Percentiles rank a stretch among this genome's conserved stretches.
Conservation (phyloP, 2,888 invertebrate species). For the Chorisops tibialis region DNA sequence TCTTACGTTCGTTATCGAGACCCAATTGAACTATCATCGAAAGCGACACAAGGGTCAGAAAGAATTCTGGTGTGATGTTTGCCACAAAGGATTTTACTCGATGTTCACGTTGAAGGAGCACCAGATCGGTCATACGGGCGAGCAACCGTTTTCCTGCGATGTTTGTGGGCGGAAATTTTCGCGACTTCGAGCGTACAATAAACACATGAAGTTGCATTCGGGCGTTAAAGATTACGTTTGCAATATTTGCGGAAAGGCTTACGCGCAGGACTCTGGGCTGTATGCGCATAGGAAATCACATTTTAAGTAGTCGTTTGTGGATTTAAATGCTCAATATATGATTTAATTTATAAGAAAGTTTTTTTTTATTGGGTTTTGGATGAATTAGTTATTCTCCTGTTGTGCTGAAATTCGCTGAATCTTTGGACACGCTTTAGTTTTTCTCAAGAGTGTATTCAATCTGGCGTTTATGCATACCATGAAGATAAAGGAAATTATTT, state of each 20-base stretch:
- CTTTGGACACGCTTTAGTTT: too few relatives aligned
- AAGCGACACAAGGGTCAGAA: conserved; percentile 3
- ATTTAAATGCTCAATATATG: too few relatives aligned
- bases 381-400: too few relatives aligned
- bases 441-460: too few relatives aligned
- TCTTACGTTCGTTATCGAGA: conserved; percentile 23
- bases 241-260: conserved; percentile 33
- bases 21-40: conserved; percentile 2
- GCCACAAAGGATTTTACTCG: conserved; percentile 41
- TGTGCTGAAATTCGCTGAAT: too few relatives aligned
- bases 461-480: too few relatives aligned
- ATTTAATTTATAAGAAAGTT: too few relatives aligned
- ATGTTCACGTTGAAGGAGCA: conserved; percentile 43
- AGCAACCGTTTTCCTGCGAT: conserved; percentile 39
- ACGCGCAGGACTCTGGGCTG: conserved; percentile 35
- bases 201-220: conserved; percentile 40
- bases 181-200: conserved; percentile 42
- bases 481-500: too few relatives aligned
- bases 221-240: conserved; percentile 33
- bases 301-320: too few relatives aligned
- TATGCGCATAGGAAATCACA: conserved; percentile 20
- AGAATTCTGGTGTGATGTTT: conserved; percentile 17
- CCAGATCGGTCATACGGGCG: conserved; percentile 39
- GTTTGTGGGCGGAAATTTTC: conserved; percentile 40
- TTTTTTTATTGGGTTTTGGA: too few relatives aligned